Evolutionary conservation across 2,113 vertebrate species (phyloP).

Genomic region (Oncorhynchus clarkii): DNA sequence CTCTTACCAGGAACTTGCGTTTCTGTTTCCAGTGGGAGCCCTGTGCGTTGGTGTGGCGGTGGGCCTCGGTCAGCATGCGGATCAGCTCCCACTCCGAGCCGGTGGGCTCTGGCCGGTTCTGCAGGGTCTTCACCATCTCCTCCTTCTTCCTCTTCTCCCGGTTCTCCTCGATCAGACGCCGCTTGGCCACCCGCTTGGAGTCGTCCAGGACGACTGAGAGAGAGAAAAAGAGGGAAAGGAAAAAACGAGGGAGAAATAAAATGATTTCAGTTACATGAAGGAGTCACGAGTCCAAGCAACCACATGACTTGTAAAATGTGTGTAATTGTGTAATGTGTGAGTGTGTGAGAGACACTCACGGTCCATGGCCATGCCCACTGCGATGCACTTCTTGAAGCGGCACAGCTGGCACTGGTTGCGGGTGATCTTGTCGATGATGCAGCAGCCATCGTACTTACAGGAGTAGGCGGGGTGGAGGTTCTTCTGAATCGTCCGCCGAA

Average conservation of each 20-base stretch:
- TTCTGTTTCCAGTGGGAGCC: constrained; percentile 98
- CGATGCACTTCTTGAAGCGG: constrained; percentile 96
- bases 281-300: too few relatives aligned
- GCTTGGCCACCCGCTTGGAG: constrained; percentile 91
- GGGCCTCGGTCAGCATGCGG: constrained; percentile 88
- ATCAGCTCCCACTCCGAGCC: constrained; percentile 93
- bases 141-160: constrained; percentile 89
- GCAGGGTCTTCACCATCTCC: constrained; percentile 90
- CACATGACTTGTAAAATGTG: too few relatives aligned
- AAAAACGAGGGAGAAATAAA: neutral
- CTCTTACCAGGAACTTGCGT: constrained; percentile 93
- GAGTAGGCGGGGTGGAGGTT: constrained; percentile 92
- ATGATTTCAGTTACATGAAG: too few relatives aligned
- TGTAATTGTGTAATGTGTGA: neutral
- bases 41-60: constrained; percentile 94
- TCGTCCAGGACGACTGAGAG: constrained; percentile 93
- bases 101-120: constrained; percentile 88
- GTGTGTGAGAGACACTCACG: constrained; percentile 52
- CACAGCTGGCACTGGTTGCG: constrained; percentile 98
- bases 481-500: constrained; percentile 97
- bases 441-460: constrained; percentile 95
- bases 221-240: constrained; percentile 22
- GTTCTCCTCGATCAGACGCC: constrained; percentile 97
- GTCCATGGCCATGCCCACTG: constrained; percentile 75
- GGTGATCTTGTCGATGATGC: constrained; percentile 96